A percentile compares a stretch with the other conserved stretches of the same genome.
phyloP scores from a whole-genome alignment of 2,888 invertebrate genomes.

The Erebia ligea region DNA sequence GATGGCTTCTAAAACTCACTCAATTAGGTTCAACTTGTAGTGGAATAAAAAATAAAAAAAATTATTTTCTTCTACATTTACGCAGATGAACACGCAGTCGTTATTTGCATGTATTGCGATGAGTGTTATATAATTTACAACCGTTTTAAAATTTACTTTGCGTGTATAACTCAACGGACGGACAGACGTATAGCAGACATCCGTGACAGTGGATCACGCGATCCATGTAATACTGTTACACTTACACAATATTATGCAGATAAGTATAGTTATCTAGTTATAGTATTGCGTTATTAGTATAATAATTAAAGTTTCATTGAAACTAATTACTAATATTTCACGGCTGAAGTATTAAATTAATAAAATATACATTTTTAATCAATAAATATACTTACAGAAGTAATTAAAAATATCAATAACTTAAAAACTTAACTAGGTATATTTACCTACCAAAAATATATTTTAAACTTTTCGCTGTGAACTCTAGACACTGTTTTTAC shows the following conservation, averaged over 20 bases:
- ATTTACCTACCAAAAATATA: too few species aligned
- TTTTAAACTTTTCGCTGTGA: too few species aligned
- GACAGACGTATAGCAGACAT: constrained; percentile 14
- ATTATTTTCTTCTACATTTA: neutral
- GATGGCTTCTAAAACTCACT: too few species aligned
- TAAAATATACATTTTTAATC: too few species aligned
- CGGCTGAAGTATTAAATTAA: neutral
- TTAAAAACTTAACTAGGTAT: too few species aligned
- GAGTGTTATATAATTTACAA: constrained; percentile 3
- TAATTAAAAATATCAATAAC: too few species aligned
- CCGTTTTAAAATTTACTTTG: neutral
- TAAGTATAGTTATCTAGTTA: neutral
- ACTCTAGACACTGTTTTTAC: too few species aligned
- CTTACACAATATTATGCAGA: constrained; percentile 2
- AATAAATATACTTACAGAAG: too few species aligned
- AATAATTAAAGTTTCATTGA: neutral
- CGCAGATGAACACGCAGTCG: too few species aligned
- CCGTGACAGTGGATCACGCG: constrained; percentile 16
- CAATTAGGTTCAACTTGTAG: too few species aligned
- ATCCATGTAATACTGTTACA: constrained; percentile 6
- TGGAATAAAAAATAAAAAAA: neutral
- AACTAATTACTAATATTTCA: neutral
- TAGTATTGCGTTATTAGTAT: neutral
- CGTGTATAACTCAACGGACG: constrained; percentile 7
- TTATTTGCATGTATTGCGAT: neutral